Base-by-base conservation (phyloP, 1,140 invertebrate species). In the Elysia chlorotica region DNA sequence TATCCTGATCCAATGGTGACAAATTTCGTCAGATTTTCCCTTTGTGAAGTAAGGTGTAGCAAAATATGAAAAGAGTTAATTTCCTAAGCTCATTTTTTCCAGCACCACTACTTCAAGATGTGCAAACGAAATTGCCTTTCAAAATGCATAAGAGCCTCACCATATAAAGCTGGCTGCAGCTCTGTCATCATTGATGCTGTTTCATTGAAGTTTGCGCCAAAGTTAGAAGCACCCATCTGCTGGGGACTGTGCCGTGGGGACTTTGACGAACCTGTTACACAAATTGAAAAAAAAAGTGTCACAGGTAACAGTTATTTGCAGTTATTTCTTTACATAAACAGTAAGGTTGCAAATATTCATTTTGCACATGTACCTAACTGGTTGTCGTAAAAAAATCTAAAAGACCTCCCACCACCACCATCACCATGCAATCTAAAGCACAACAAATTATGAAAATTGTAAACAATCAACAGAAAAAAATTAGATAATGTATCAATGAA, bases 91-190 rank as follows among this genome's bases (percentile, higher is more conserved):
- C n/a, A 48, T 48, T 48, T 14, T 10, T n/a, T n/a, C 10, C n/a
- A 10, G n/a, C n/a, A 48, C 41, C 41, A 48, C 41, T 48, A 10
- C n/a, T 14, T 48, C 41, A 10, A 17, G 56, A 59, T n/a, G n/a
- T n/a, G n/a, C n/a, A n/a, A 17, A 25, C 10, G 6, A 14, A 59
- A 21, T 10, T 14, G 25, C 10, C 56, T 10, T 59, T 59, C 6
- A 6, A 25, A 59, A 6, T 6, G 25, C 56, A 10, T 10, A 28
- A 21, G 56, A 48, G 28, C 76, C 80, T 88, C 85, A 91, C 92
- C 92, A 83, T 92, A 92, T 72, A 92, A 87, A 79, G 90, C 88
- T 35, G 91, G 90, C 63, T 91, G 91, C 48, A 92, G 85, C 74
- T 91, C 89, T 83, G 92, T 91, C 73, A 92, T 87, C 66, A 90